These are phyloP conservation scores for Drosophila ohnishii DNA, from an alignment of 1,140 invertebrate species.

Conservation along the genomic window DNA sequence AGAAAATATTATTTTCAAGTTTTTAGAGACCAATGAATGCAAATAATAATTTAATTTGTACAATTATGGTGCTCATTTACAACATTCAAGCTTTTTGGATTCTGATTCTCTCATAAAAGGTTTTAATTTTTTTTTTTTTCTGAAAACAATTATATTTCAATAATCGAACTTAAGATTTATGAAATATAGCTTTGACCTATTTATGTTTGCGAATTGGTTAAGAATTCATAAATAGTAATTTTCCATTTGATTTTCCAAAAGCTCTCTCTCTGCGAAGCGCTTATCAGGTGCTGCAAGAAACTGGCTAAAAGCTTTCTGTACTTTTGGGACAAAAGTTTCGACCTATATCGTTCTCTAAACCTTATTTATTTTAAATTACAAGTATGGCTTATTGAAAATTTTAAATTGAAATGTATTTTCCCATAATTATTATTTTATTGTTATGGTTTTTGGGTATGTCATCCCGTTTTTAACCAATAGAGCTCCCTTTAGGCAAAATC, in stretches of 20 bases:
- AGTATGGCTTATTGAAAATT: too few relatives aligned
- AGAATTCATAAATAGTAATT: background rate
- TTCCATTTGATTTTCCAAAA: background rate
- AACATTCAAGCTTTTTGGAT: background rate
- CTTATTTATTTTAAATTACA: too few relatives aligned
- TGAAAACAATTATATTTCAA: background rate
- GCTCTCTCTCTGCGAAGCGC: background rate
- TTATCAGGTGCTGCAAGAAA: background rate
- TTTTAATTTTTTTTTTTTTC: background rate
- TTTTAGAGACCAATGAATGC: background rate
- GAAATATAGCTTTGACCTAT: conserved; percentile 4
- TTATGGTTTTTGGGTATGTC: too few relatives aligned
- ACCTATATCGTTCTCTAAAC: background rate
- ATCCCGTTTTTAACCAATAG: too few relatives aligned
- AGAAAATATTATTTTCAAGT: background rate
- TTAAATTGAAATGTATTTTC: too few relatives aligned
- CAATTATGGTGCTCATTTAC: too few relatives aligned
- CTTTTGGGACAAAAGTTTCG: background rate
- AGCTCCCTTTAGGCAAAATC: background rate
- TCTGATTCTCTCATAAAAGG: background rate
- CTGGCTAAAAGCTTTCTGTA: background rate
- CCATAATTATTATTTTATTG: too few relatives aligned
- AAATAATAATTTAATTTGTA: background rate
- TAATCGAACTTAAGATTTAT: background rate
- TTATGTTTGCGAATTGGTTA: background rate